Percentiles rank a stretch among this genome's conserved stretches.
These are phyloP conservation scores for Peromyscus leucopus DNA, from an alignment of 2,113 vertebrate genomes.

Conservation along the genomic window DNA sequence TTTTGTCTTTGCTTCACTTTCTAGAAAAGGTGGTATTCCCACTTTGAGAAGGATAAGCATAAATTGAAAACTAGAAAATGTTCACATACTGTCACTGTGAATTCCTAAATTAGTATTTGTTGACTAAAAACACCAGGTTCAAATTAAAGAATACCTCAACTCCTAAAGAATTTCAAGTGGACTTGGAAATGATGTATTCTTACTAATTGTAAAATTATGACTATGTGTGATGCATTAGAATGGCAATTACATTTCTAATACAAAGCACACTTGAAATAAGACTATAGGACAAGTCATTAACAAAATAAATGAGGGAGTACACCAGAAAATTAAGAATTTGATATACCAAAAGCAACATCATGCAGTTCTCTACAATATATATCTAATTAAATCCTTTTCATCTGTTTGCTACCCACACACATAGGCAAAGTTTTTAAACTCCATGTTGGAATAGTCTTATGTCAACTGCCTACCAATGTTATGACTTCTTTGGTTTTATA, in stretches of 20 bases:
- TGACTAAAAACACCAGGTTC: constrained; percentile 42
- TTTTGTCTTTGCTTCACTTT: constrained; percentile 47
- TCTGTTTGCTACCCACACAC: background rate
- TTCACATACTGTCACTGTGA: background rate
- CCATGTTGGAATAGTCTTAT: background rate
- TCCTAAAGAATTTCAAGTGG: background rate
- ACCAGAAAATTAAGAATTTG: background rate
- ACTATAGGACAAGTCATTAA: background rate
- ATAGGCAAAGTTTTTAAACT: background rate
- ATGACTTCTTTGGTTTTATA: constrained; percentile 36
- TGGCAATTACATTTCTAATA: background rate
- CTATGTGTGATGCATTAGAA: background rate
- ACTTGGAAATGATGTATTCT: constrained; percentile 23
- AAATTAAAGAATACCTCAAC: background rate
- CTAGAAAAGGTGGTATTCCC: constrained; percentile 2
- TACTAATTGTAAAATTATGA: constrained; percentile 49
- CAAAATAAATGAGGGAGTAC: background rate
- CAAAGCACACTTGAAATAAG: constrained; percentile 13
- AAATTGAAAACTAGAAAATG: constrained; percentile 51
- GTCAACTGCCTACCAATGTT: background rate
- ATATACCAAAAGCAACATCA: background rate
- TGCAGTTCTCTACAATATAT: background rate
- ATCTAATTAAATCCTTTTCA: background rate
- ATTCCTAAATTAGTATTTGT: constrained; percentile 55
- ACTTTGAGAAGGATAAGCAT: constrained; percentile 34